These are phyloP conservation scores for Phaenicophaeus curvirostris DNA, from an alignment of 2,797 vertebrate genomes.

Conservation along the genomic window DNA sequence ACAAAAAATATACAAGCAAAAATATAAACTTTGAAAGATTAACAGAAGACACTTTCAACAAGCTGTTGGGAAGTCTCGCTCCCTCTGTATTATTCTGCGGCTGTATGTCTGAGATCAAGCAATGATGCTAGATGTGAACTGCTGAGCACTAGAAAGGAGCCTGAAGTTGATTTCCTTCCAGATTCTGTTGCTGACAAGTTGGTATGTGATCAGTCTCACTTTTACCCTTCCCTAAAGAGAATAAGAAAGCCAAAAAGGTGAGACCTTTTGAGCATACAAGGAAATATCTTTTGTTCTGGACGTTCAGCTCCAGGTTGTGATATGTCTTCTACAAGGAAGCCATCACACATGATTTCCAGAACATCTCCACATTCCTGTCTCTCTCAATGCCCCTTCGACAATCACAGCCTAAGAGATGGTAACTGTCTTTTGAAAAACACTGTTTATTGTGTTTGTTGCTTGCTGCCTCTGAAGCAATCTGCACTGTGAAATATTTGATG, in stretches of 20 bases:
- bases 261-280: not conserved
- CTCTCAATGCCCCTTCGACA: not conserved
- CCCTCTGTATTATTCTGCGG: not conserved
- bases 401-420: not conserved
- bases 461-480: not conserved
- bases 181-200: not conserved
- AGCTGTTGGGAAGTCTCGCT: not conserved
- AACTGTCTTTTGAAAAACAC: not conserved
- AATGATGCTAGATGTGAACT: not conserved
- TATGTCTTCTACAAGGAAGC: not conserved
- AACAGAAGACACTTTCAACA: not conserved
- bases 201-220: not conserved
- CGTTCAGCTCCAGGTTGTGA: not conserved
- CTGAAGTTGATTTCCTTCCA: not conserved
- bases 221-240: not conserved
- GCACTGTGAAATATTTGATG: not conserved
- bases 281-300: not conserved
- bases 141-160: not conserved
- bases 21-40: not conserved
- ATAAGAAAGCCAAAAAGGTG: not conserved
- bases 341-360: not conserved
- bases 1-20: not conserved
- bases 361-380: not conserved
- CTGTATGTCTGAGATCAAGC: not conserved
- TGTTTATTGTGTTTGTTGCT: not conserved